phyloP scores from a whole-genome alignment of 2,797 vertebrate species.

The Tinamus major region DNA sequence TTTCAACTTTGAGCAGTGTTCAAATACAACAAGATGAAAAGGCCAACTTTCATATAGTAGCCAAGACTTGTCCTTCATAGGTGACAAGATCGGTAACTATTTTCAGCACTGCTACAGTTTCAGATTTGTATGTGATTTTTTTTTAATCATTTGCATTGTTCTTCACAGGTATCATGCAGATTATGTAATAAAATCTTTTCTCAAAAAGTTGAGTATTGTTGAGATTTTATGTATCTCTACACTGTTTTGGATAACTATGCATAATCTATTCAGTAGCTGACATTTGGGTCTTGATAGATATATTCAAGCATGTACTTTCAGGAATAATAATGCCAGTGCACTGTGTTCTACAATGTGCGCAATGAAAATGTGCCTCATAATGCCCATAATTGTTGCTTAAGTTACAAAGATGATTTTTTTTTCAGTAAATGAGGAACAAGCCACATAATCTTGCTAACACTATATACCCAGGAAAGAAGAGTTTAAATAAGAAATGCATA shows the following conservation, averaged over 20 bases:
- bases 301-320: slow-evolving; percentile 70
- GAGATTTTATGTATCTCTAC: slow-evolving; percentile 66
- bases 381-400: slow-evolving; percentile 66
- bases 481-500: slow-evolving; percentile 84
- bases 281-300: slow-evolving; percentile 74
- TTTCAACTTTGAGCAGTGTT: neutral
- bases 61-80: slow-evolving; percentile 10
- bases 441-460: slow-evolving; percentile 75
- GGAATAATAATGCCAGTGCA: slow-evolving; percentile 67
- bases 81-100: slow-evolving; percentile 10
- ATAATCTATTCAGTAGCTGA: slow-evolving; percentile 71
- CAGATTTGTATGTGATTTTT: slow-evolving; percentile 22
- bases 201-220: slow-evolving; percentile 58
- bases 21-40: slow-evolving; percentile 10
- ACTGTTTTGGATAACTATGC: slow-evolving; percentile 69
- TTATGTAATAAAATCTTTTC: slow-evolving; percentile 70
- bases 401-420: slow-evolving; percentile 76
- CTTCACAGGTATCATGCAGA: slow-evolving; percentile 30
- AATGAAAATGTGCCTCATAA: slow-evolving; percentile 70
- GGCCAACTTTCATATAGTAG: slow-evolving; percentile 4
- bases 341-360: slow-evolving; percentile 67
- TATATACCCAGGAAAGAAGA: slow-evolving; percentile 79
- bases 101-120: neutral
- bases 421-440: slow-evolving; percentile 75
- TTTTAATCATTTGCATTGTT: slow-evolving; percentile 18